Conservation (phyloP, 2,113 vertebrate genomes). For the Nannospalax galili region DNA sequence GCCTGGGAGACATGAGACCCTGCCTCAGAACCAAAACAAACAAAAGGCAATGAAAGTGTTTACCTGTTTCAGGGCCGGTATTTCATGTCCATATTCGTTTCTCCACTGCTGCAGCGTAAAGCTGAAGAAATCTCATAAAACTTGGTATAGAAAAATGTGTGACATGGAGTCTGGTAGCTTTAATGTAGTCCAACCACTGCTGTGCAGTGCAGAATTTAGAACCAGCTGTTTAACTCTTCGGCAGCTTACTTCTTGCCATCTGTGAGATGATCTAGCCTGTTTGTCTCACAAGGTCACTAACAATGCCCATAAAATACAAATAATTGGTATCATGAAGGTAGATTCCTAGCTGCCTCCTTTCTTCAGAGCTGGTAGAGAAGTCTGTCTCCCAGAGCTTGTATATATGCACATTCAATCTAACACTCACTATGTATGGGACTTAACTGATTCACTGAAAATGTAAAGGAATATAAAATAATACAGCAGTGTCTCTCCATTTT, state of each 20-base stretch:
- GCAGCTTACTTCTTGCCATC: not conserved
- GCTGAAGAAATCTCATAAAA: no score
- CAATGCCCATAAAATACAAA: not conserved
- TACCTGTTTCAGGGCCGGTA: no score
- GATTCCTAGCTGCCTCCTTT: not conserved
- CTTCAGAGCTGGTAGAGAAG: not conserved
- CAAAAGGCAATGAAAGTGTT: no score
- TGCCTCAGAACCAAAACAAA: no score
- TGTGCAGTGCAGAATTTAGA: not conserved
- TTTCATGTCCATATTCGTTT: no score
- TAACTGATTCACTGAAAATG: not conserved
- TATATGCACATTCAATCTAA: not conserved
- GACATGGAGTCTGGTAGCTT: not conserved
- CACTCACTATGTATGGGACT: not conserved
- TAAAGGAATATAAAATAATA: slow-evolving; percentile 3
- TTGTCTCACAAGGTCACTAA: not conserved
- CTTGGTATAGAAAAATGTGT: no score
- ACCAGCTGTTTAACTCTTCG: no score
- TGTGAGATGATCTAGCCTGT: not conserved
- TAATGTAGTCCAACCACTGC: not conserved
- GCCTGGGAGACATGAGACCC: no score
- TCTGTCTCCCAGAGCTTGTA: not conserved
- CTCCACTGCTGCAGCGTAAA: no score
- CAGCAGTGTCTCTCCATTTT: not conserved
- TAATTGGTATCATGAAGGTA: not conserved